phyloP scores from a whole-genome alignment of 2,113 vertebrate species.

The Phylloscopus trochiloides region DNA sequence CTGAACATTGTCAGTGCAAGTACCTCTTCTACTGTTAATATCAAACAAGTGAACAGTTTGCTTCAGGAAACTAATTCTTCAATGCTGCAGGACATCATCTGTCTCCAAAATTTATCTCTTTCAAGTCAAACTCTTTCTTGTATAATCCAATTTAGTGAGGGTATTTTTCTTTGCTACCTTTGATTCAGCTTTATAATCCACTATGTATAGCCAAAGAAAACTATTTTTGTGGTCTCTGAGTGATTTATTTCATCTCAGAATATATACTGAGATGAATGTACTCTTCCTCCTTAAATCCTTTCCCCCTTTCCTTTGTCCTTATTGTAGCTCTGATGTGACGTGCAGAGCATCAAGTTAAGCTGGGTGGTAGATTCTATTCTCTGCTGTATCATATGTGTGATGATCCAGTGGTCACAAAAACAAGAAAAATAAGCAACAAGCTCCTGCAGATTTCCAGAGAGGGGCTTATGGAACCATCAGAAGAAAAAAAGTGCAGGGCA shows the following conservation, averaged over 20 bases:
- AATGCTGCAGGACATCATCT: neutral
- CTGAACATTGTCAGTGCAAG: neutral
- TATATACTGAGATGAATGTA: neutral
- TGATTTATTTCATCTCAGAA: neutral
- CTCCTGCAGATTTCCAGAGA: neutral
- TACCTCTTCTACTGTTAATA: neutral
- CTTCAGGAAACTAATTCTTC: conserved; percentile 16
- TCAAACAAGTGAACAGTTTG: neutral
- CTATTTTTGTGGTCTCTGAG: neutral
- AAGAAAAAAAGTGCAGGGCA: neutral
- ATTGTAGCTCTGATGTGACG: neutral
- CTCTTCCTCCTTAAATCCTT: neutral
- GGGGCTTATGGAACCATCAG: neutral
- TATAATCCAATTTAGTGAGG: neutral
- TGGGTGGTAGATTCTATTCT: neutral
- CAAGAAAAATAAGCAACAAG: neutral
- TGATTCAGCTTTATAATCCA: neutral
- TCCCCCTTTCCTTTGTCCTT: neutral
- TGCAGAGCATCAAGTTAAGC: neutral
- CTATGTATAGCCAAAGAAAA: neutral
- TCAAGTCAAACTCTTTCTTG: neutral
- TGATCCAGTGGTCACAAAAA: neutral
- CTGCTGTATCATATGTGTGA: neutral
- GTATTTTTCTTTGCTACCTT: neutral
- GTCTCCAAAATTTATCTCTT: neutral